Base-by-base conservation (phyloP, 2,797 vertebrate species). In the Synaphobranchus kaupii region DNA sequence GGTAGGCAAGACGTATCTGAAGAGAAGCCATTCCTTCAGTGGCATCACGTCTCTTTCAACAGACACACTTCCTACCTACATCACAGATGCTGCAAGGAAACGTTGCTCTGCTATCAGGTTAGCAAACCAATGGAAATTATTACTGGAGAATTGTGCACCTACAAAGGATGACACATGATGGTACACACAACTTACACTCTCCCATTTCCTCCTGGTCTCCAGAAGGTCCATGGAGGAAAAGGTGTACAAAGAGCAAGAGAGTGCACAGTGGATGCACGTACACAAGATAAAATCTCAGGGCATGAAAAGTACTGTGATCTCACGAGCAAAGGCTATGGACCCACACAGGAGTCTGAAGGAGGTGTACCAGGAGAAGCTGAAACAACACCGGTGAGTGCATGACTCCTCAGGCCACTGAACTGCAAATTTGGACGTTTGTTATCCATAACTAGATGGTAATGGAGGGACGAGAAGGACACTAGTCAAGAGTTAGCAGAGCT, bases 41-140 rank as follows among this genome's bases (percentile, higher is more conserved):
- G 93, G 95, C 81, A 93, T 99, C 89, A 95, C 95, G n/a, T 97
- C 97, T 20, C 95, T 98, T 63, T 99, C 97, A 58, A 87, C 95
- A 85, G 97, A 98, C 92, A 99, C 97, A 20, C 97, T 99, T 54
- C 98, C 98, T 4, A 96, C 96, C 44, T 96, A 96, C 91, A 98
- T 98, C 90, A 97, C 98, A 80, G 98, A 99, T 85, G 96, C 97
- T 90, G 95, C 93, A 82, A 97, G 97, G 92, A 97, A 95, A 93
- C 96, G 98, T 84, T 92, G 95, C 84, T 93, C 92, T 90, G 97
- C 97, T 83, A 96, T 98, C 93, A 97, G 97, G 98, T 99, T 91
- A 96, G 60, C 13, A 47, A 17, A 28, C 20, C 12, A 13, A 20
- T n/a, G 22, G 56, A 60, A 39, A 8, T 52, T 4, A 60, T 4